Conservation (phyloP, 2,888 invertebrate genomes). For the Vandiemenella viatica region DNA sequence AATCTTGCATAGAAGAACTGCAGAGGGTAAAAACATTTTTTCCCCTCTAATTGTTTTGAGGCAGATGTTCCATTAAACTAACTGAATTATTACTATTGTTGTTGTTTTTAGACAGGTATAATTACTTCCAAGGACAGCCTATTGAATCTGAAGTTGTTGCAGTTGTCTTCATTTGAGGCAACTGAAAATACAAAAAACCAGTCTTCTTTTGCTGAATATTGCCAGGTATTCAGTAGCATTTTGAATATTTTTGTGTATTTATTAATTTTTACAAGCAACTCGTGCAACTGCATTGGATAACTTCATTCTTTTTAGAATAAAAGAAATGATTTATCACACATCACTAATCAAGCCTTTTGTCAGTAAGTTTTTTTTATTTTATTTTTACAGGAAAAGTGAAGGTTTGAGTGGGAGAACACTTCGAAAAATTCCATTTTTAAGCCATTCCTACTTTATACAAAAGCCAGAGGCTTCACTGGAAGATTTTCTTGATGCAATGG, state of each 20-base stretch:
- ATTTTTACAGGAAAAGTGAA: constrained; percentile 31
- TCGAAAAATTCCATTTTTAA: constrained; percentile 77
- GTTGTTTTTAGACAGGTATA: constrained; percentile 3
- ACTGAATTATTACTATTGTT: not conserved
- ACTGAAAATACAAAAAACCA: constrained; percentile 22
- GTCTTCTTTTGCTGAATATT: constrained; percentile 31
- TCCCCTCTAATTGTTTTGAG: constrained; percentile 1
- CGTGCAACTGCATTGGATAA: too few species aligned
- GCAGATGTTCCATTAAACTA: constrained; percentile 3
- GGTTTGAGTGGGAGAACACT: constrained; percentile 73
- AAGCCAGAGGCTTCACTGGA: constrained; percentile 12
- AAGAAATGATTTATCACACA: too few species aligned
- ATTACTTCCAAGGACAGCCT: constrained; percentile 6
- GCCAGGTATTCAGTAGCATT: too few species aligned
- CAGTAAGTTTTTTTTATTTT: not conserved
- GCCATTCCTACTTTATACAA: constrained; percentile 44
- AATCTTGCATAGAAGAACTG: constrained; percentile 68
- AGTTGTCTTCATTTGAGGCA: not conserved
- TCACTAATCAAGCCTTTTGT: too few species aligned
- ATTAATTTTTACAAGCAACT: too few species aligned
- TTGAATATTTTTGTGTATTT: too few species aligned
- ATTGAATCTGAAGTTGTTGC: constrained; percentile 4
- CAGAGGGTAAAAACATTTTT: constrained; percentile 41
- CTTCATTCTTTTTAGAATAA: too few species aligned
- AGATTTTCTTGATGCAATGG: constrained; percentile 10